Evolutionary conservation across 2,888 invertebrate genomes (phyloP).

Genomic region (Hydriomena furcata): DNA sequence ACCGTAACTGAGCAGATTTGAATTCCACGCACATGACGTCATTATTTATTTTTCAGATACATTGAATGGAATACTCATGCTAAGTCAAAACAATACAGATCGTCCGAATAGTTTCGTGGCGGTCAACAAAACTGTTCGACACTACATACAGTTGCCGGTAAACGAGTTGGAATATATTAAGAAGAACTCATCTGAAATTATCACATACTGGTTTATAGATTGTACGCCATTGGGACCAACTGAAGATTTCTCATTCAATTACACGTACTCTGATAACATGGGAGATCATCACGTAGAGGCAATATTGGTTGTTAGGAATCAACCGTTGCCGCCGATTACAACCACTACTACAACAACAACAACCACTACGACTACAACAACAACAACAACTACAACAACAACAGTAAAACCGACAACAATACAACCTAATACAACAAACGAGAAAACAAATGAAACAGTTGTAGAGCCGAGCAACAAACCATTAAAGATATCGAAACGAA

Average conservation of each 20-base stretch:
- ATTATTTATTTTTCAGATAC: constrained; percentile 68
- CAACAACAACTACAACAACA: constrained; percentile 53
- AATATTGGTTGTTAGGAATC: constrained; percentile 87
- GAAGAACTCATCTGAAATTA: constrained; percentile 71
- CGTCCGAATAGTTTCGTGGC: constrained; percentile 85
- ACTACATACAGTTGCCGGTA: constrained; percentile 82
- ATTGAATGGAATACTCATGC: constrained; percentile 86
- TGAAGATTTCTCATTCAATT: constrained; percentile 83
- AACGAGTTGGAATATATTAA: constrained; percentile 85
- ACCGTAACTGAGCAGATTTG: too few relatives aligned
- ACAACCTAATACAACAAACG: constrained; percentile 15
- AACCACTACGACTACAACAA: constrained; percentile 57
- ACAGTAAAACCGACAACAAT: constrained; percentile 41
- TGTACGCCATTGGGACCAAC: constrained; percentile 87
- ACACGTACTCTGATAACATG: constrained; percentile 86
- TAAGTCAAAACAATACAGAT: constrained; percentile 85
- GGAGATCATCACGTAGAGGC: constrained; percentile 86
- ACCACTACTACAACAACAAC: constrained; percentile 72
- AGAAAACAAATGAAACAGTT: constrained; percentile 1
- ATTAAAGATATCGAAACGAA: constrained; percentile 39
- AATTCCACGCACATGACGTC: too few relatives aligned
- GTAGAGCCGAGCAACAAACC: constrained; percentile 5
- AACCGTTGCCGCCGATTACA: constrained; percentile 80
- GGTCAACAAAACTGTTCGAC: constrained; percentile 82
- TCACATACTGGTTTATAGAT: constrained; percentile 92